A percentile compares a stretch with the other conserved stretches of the same genome.
Conservation (phyloP, 1,140 invertebrate genomes). For the Eumeta japonica region DNA sequence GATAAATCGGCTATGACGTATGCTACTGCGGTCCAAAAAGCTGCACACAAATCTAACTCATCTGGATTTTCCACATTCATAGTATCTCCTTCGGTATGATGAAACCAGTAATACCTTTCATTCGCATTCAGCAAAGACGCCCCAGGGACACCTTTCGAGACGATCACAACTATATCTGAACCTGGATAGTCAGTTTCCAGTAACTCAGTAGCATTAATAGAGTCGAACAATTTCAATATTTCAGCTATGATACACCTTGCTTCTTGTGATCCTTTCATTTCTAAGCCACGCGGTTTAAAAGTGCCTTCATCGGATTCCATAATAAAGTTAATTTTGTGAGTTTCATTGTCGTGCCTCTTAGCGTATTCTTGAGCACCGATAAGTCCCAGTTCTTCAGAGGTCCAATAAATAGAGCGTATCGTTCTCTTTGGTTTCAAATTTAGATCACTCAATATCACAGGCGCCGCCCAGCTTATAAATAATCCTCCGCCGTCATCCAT, state of each 20-base stretch:
- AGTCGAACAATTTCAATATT: slow-evolving; percentile 41
- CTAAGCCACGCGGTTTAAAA: slow-evolving; percentile 67
- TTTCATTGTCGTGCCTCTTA: slow-evolving; percentile 48
- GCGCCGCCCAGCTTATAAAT: slow-evolving; percentile 71
- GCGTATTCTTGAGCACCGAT: slow-evolving; percentile 63
- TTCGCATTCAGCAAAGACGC: slow-evolving; percentile 62
- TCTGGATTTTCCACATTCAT: slow-evolving; percentile 68
- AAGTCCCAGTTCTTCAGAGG: slow-evolving; percentile 70
- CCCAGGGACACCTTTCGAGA: slow-evolving; percentile 64
- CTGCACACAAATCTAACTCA: slow-evolving; percentile 64
- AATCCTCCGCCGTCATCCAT: slow-evolving; percentile 79
- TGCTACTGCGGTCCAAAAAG: slow-evolving; percentile 67
- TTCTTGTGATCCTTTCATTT: slow-evolving; percentile 50
- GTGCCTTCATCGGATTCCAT: slow-evolving; percentile 78
- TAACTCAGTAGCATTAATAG: slow-evolving; percentile 11
- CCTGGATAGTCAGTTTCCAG: slow-evolving; percentile 41
- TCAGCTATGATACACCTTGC: slow-evolving; percentile 61
- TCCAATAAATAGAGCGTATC: slow-evolving; percentile 72
- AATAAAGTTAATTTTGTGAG: slow-evolving; percentile 52
- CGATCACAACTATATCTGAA: slow-evolving; percentile 67
- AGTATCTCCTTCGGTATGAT: slow-evolving; percentile 71
- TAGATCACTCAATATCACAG: slow-evolving; percentile 64
- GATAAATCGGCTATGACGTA: slow-evolving; percentile 67
- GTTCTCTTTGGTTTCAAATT: slow-evolving; percentile 67
- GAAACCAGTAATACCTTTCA: slow-evolving; percentile 72